Evolutionary conservation across 2,797 vertebrate species (phyloP), one percentile per base, ranked within the genome.

Genomic region (Notolabrus celidotus): DNA sequence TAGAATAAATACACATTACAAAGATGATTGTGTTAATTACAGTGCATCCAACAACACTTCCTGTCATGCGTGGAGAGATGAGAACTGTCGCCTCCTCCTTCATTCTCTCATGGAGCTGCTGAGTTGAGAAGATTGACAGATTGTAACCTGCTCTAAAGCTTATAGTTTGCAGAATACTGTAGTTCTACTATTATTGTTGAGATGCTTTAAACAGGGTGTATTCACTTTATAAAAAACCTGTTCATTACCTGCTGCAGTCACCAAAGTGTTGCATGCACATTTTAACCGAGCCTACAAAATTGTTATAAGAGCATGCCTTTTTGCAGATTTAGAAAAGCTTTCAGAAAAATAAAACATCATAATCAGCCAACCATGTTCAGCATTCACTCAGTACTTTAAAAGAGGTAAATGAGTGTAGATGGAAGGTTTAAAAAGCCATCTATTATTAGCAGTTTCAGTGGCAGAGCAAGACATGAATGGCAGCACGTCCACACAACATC

Each of bases 391-490:
- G 16, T 47, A 20, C 33, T 56, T 47, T 7, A 6, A 42, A 4
- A 19, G 8, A 39, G 7, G 52, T 46, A 47, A 55, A 77, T 33
- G 16, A 7, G 38, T 4, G 22, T 8, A 3, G 20, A 56, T 34
- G n/a, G 10, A 58, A 55, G 22, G 20, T 73, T 71, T 15, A 34
- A 41, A 70, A 70, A 42, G 20, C 31, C 17, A 8, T 46, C 34
- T 52, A 56, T 69, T 43, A 2, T 2, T 17, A 27, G 36, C 10
- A 58, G 51, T 71, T 83, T 70, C 34, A 66, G 77, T 61, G 67
- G 59, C 55, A 65, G 60, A 77, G 68, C 72, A 88, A 80, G 66
- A 88, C 86, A 33, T 49, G 54, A 69, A 17, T 59, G 72, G 62
- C 55, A 46, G 42, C 6, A 0, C 25, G 3, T 68, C 67, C 43